Evolutionary conservation across 2,113 vertebrate species (phyloP), one percentile per base, ranked within the genome.

Genomic region (Menura novaehollandiae): DNA sequence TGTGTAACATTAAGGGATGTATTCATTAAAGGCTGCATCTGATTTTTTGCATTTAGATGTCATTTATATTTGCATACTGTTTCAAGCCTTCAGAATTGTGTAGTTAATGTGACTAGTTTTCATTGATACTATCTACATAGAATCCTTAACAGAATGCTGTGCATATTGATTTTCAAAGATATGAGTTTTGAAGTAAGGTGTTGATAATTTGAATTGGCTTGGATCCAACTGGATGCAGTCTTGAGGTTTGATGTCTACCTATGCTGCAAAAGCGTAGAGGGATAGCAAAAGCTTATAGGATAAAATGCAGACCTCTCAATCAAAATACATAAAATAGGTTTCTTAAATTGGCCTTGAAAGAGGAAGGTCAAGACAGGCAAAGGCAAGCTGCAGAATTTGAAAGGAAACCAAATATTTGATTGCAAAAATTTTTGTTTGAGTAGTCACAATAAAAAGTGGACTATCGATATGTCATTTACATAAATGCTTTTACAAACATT

Each of bases 21-120:
- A 64, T 88, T 97, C 59, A 86, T 83, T 88, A 94, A 84, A 78
- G 60, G 32, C 39, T 88, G 39, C 24, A 21, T 88, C 59, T 83
- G 47, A 63, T 47, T 83, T 90, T 89, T 86, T 83, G 43, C 56
- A 49, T 85, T 88, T 85, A 68, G 62, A 85, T 79, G 11, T 56
- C 11, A 10, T 88, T 79, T 85, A 24, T 52, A 83, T 95, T 83
- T 96, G 63, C 93, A 91, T 92, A 52, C 15, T 73, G 11, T 77
- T 93, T 94, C 35, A 91, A 62, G 39, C 12, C 24, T 86, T 90
- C 30, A 88, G 63, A 78, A 35, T 15, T 35, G 14, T 63, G 52
- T 46, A 44, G 14, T 74, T 52, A 80, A 83, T 67, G 82, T 80
- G 82, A 88, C 53, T 90, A 63, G 47, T 77, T 91, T 73, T 77